Base-by-base conservation (phyloP, 2,888 invertebrate genomes). In the Lottia scabra region DNA sequence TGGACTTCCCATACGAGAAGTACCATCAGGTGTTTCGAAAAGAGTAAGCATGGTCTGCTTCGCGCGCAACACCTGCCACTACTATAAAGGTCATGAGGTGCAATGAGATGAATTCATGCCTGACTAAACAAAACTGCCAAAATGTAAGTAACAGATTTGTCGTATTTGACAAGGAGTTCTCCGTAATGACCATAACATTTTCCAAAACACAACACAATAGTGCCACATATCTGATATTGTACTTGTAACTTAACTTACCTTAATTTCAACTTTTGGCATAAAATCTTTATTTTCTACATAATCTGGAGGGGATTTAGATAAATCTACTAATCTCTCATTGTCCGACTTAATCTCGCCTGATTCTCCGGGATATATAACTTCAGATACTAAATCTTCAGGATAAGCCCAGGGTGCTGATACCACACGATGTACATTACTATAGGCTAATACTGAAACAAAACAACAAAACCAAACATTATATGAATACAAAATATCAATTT, bases 321-420 rank as follows among this genome's bases (percentile, higher is more conserved):
- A 80, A 79, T 90, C 87, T 38, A 89, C 83, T 38, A 84, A 66
- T 63, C 81, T 75, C 71, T 86, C 83, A 67, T 82, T 81, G 44
- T 85, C 85, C 3, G 69, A 70, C 65, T 73, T 75, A 30, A 63
- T 73, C 16, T 72, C 74, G 13, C 70, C 74, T 16, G 70, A 74
- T 13, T 75, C 76, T 8, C 76, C 79, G 6, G 77, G 76, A 48
- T 70, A 69, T 78, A 85, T 79, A 19, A 81, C 76, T 77, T 83
- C 82, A 63, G 85, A 83, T 44, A 84, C 84, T 38, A 85, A 80
- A 68, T 86, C 85, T 48, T 84, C 84, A 8, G 88, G 87, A 79
- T 96, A 96, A 87, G 94, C 95, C 96, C 96, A 96, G 82, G 93
- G 92, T 63, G 94, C 92, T 15, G 95, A 94, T 30, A 94, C 91